Base-by-base conservation (phyloP, 2,888 invertebrate genomes). In the Pachymerium ferrugineum region DNA sequence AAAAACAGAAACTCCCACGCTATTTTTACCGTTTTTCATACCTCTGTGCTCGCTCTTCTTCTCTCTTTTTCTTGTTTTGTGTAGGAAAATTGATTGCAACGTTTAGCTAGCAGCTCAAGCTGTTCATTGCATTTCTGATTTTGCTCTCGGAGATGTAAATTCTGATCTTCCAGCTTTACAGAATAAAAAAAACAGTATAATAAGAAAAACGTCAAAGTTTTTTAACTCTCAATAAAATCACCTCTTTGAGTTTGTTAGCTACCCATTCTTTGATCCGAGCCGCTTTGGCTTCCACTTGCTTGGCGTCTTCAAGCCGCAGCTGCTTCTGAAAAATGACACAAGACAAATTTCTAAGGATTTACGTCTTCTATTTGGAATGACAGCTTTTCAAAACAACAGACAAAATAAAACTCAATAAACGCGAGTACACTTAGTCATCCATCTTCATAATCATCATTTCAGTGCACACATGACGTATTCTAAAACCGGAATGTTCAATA, bases 221-320 rank as follows among this genome's bases (percentile, higher is more conserved):
- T 68, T n/a, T n/a, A n/a, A n/a, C n/a, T 30, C 14, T n/a, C 28
- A 30, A 68, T 68, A 68, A 68, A 28, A n/a, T n/a, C 78, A 86
- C 86, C 82, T 97, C 97, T 76, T 92, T 88, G 71, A 97, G 86
- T 82, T 97, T 96, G 85, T 94, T 94, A 73, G 95, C 94, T 76
- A 97, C 97, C 97, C 97, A 98, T 88, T 96, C 95, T 84, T 97
- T 97, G 82, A 97, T 97, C 78, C 93, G 90, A 75, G 94, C 94
- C 47, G 97, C 96, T 84, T 97, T 97, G 62, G 94, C 95, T 84
- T 96, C 95, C 78, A 95, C 94, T 85, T 94, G 92, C 79, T 92
- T 89, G 77, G 95, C 95, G 90, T 97, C 96, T 81, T 94, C 79
- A 70, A 94, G 88, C 80, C 96, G 89, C 81, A 95, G 86, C 83